Conservation (phyloP, 1,140 invertebrate species). For the Formica exsecta region DNA sequence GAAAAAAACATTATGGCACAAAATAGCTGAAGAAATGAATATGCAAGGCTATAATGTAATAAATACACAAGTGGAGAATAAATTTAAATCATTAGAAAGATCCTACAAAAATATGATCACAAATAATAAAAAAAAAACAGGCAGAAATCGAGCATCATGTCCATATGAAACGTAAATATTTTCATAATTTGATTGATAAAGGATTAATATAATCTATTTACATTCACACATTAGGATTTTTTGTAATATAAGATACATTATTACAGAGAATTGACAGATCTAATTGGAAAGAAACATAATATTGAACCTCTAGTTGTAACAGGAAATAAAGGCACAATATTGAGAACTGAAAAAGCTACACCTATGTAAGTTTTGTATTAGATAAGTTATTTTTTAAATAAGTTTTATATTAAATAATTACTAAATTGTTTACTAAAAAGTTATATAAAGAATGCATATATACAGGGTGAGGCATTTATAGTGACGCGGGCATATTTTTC, state of each 20-base stretch:
- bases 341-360: background rate
- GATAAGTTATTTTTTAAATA: background rate
- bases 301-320: background rate
- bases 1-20: slow-evolving; percentile 8
- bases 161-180: slow-evolving; percentile 11
- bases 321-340: slow-evolving; percentile 10
- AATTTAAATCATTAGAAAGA: slow-evolving; percentile 16
- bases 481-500: too few species aligned
- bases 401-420: too few species aligned
- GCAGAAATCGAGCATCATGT: background rate
- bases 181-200: background rate
- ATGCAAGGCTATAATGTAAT: slow-evolving; percentile 2
- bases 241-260: slow-evolving; percentile 21
- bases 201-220: slow-evolving; percentile 9
- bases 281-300: slow-evolving; percentile 3
- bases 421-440: too few species aligned
- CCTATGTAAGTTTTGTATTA: slow-evolving; percentile 1
- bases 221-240: background rate
- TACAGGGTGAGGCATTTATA: too few species aligned
- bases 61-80: background rate
- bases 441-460: too few species aligned
- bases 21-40: slow-evolving; percentile 14
- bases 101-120: background rate
- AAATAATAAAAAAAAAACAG: slow-evolving; percentile 4
- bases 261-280: slow-evolving; percentile 17